Base-by-base conservation (phyloP, 1,140 invertebrate species). In the Uloborus diversus region DNA sequence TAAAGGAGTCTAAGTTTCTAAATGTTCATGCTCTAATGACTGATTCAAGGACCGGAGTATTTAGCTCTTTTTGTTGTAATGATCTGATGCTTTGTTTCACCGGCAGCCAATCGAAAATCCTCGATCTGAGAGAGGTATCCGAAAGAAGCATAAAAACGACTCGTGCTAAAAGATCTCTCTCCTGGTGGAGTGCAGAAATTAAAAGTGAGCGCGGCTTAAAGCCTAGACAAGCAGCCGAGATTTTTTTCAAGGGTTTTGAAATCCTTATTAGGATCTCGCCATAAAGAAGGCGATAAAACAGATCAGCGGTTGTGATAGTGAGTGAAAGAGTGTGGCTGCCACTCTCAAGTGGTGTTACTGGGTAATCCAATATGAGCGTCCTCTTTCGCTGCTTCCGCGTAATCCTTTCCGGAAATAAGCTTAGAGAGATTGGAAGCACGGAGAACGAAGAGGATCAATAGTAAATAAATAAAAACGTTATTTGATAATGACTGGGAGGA, bases 401-500 rank as follows among this genome's bases (percentile, higher is more conserved):
- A 79, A 79, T 79, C 76, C 76, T 79, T 79, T 79, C 65, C 64
- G 76, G 65, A 79, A 79, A 79, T 79, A 68, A 79, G 76, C 76
- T 79, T 79, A 79, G 64, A 65, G 73, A 32, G 71, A 64, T 76
- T 65, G 59, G 30, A 42, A 56, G 75, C 57, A 32, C 47, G 62
- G 65, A 37, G 57, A 9, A 25, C 20, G 57, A 14, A 49, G 59
- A 78, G 73, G 65, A 79, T 79, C 76, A 79, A 79, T 79, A 79
- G 76, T 79, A 79, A 79, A 79, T 79, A 79, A 79, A 79, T 79
- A 79, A 79, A 79, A 79, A 69, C 76, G 65, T 69, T 79, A 79
- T 79, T 79, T 79, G 76, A 79, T 79, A 79, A 79, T 79, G 76
- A 79, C 76, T 79, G 76, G 61, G 73, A 78, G 73, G 61, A 78